Percentiles rank a stretch among this genome's conserved stretches.
Conservation (phyloP, 2,797 vertebrate genomes). For the Periparus ater region DNA sequence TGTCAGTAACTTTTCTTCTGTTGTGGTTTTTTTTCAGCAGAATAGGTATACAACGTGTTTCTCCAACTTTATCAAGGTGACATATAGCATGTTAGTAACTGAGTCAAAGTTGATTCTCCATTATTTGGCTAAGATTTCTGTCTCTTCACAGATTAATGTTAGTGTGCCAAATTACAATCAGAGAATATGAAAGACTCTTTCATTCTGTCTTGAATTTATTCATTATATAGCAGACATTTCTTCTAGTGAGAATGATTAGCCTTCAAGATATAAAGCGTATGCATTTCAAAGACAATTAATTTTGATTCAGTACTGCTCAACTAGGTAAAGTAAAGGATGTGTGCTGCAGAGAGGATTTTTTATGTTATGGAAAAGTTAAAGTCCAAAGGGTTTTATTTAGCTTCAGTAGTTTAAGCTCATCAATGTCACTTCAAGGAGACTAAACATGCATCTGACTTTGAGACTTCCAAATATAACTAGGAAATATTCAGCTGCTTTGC, state of each 20-base stretch:
- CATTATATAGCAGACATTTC: not conserved
- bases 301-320: slow-evolving; percentile 15
- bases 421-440: slow-evolving; percentile 28
- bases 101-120: not conserved
- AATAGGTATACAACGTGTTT: not conserved
- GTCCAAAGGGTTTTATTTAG: not conserved
- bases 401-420: not conserved
- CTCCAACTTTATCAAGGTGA: not conserved
- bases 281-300: slow-evolving; percentile 43
- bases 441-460: not conserved
- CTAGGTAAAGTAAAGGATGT: not conserved
- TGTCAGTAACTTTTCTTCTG: not conserved
- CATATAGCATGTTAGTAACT: not conserved
- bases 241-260: slow-evolving; percentile 24
- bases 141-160: not conserved
- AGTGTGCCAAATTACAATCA: not conserved
- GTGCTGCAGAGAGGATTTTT: not conserved
- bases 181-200: not conserved
- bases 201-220: slow-evolving; percentile 22
- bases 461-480: not conserved
- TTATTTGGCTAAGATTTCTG: not conserved
- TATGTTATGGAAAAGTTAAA: slow-evolving; percentile 27
- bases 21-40: not conserved
- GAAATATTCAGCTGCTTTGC: not conserved
- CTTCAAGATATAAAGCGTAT: not conserved